Evolutionary conservation across 1,140 invertebrate genomes (phyloP).

Genomic region (Bicyclus anynana): DNA sequence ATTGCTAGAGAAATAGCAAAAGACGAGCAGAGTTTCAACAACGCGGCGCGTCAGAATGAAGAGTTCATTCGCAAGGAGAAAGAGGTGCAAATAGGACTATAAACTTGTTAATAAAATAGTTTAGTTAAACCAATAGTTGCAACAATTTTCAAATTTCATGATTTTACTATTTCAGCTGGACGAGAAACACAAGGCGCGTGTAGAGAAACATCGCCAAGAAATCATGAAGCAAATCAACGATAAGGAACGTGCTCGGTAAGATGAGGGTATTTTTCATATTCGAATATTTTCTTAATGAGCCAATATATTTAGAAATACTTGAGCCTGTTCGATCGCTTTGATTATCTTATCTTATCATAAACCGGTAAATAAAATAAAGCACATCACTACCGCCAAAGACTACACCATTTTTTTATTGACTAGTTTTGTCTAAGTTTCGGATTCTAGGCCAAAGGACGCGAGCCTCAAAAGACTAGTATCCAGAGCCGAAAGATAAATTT

Average conservation of each 20-base stretch:
- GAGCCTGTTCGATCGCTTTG: neutral
- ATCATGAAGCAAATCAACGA: slow-evolving; percentile 82
- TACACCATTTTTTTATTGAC: no score
- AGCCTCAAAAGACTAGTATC: no score
- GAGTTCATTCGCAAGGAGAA: slow-evolving; percentile 69
- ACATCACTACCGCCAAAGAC: no score
- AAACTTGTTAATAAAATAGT: neutral
- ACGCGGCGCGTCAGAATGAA: slow-evolving; percentile 67
- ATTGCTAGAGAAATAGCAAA: slow-evolving; percentile 72
- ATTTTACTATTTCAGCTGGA: slow-evolving; percentile 44
- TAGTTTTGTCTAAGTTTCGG: no score
- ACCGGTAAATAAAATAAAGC: neutral
- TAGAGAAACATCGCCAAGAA: slow-evolving; percentile 69
- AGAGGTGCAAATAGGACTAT: slow-evolving; percentile 34
- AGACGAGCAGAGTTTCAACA: slow-evolving; percentile 73
- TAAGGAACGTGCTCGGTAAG: slow-evolving; percentile 79
- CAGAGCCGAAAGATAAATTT: no score
- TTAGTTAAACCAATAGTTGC: no score
- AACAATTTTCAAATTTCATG: neutral
- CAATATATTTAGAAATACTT: neutral
- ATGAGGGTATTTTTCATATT: no score
- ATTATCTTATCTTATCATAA: no score
- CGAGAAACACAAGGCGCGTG: slow-evolving; percentile 62
- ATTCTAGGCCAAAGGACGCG: no score
- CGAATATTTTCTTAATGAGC: no score